Percentiles rank a stretch among this genome's conserved stretches.
Conservation (phyloP, 2,888 invertebrate species). For the Brachylomia viminalis region DNA sequence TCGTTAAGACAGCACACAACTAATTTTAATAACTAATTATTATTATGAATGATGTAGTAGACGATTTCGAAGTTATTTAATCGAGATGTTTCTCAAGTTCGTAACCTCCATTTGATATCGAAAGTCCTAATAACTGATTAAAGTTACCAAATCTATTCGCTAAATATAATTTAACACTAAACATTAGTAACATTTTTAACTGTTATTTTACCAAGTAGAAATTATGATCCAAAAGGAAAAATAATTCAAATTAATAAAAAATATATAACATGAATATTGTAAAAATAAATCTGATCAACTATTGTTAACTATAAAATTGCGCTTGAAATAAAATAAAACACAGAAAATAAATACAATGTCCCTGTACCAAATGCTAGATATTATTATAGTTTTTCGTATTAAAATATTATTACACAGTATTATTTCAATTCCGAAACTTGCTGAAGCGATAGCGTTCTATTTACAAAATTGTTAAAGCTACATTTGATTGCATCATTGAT, state of each 20-base stretch:
- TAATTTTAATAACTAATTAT: conserved; percentile 35
- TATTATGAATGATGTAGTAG: conserved; percentile 9
- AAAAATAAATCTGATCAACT: conserved; percentile 24
- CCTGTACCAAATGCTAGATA: conserved; percentile 45
- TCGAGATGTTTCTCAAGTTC: conserved; percentile 14
- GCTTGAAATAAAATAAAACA: conserved; percentile 18
- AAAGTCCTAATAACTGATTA: conserved; percentile 23
- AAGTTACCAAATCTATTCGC: conserved; percentile 31
- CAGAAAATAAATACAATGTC: conserved; percentile 47
- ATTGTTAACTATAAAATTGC: conserved; percentile 27
- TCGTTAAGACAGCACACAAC: conserved; percentile 41
- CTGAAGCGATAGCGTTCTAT: conserved; percentile 56
- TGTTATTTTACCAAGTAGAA: conserved; percentile 16
- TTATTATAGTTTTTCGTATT: conserved; percentile 22
- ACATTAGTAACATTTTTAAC: conserved; percentile 13
- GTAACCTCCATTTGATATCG: neutral
- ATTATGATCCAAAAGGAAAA: conserved; percentile 18
- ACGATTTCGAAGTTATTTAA: conserved; percentile 24
- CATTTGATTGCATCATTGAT: conserved; percentile 46
- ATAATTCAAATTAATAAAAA: conserved; percentile 10
- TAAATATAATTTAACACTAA: conserved; percentile 27
- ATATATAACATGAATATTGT: conserved; percentile 5
- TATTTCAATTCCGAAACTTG: conserved; percentile 61
- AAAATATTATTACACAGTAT: conserved; percentile 35
- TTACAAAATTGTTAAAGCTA: conserved; percentile 53